Conservation (phyloP, 2,888 invertebrate species). For the Galeopsomyia nigrocyanea region DNA sequence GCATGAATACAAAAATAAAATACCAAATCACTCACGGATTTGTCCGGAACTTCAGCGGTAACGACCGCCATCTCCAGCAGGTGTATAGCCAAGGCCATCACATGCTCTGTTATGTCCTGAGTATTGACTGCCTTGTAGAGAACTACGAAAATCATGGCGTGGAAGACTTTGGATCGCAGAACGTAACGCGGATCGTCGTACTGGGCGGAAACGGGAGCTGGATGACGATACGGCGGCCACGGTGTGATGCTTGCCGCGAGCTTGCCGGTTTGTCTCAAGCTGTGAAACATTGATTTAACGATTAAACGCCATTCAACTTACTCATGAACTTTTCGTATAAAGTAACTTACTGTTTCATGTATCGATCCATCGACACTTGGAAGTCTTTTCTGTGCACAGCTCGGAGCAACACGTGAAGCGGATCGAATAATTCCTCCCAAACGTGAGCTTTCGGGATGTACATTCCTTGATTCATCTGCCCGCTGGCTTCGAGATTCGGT, state of each 20-base stretch:
- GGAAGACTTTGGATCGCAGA: slow-evolving; percentile 75
- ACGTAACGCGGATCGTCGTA: slow-evolving; percentile 79
- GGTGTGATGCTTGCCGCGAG: slow-evolving; percentile 73
- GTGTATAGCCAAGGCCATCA: slow-evolving; percentile 88
- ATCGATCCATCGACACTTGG: slow-evolving; percentile 94
- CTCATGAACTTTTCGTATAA: no score
- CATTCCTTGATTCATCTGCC: slow-evolving; percentile 85
- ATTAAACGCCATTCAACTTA: no score
- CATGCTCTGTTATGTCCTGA: slow-evolving; percentile 85
- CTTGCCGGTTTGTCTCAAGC: slow-evolving; percentile 75
- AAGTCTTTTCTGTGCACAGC: slow-evolving; percentile 94
- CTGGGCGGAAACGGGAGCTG: slow-evolving; percentile 74
- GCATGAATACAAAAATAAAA: neutral
- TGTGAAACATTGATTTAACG: slow-evolving; percentile 55
- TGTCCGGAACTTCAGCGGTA: slow-evolving; percentile 66
- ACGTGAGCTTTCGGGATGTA: slow-evolving; percentile 87
- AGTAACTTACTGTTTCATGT: slow-evolving; percentile 85
- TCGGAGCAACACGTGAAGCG: slow-evolving; percentile 90
- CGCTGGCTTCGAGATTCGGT: slow-evolving; percentile 87
- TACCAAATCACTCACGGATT: slow-evolving; percentile 62
- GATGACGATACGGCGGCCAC: slow-evolving; percentile 88
- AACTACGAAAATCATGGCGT: slow-evolving; percentile 83
- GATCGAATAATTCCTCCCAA: slow-evolving; percentile 96
- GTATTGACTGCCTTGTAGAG: slow-evolving; percentile 87
- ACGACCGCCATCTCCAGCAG: slow-evolving; percentile 87